Evolutionary conservation across 2,797 vertebrate genomes (phyloP).

Genomic region (Neosilurus mollespiculum): DNA sequence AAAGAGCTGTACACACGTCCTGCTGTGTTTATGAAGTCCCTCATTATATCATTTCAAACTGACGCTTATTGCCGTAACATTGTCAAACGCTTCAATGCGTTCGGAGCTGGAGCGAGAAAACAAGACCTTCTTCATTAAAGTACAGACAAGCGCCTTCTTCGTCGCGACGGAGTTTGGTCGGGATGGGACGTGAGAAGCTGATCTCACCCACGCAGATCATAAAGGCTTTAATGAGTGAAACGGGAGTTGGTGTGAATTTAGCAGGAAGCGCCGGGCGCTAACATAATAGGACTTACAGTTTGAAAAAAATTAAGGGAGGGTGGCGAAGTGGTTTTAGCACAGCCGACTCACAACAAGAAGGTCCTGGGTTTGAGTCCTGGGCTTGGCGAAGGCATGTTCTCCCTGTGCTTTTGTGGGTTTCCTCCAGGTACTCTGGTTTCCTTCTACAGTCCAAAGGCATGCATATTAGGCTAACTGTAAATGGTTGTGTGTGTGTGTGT

Average conservation of each 20-base stretch:
- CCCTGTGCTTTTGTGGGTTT: no score
- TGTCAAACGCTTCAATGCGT: conserved; percentile 8
- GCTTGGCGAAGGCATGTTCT: no score
- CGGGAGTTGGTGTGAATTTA: background rate
- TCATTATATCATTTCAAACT: conserved; percentile 18
- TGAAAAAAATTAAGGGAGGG: background rate
- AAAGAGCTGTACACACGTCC: conserved; percentile 7
- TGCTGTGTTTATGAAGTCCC: conserved; percentile 16
- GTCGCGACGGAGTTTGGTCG: background rate
- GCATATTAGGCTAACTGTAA: no score
- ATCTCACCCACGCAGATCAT: background rate
- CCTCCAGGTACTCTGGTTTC: no score
- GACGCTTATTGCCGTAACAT: background rate
- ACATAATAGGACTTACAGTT: background rate
- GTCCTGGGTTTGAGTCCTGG: no score
- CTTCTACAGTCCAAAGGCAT: no score
- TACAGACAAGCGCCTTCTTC: background rate
- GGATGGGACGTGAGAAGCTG: background rate
- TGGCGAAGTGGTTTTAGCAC: background rate
- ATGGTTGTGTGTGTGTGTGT: no score
- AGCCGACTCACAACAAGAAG: no score
- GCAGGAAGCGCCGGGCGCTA: background rate
- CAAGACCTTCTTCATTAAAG: conserved; percentile 28
- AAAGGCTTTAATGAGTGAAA: background rate
- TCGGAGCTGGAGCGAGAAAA: background rate